phyloP scores from a whole-genome alignment of 23 tunicate genomes.

The Styela plicata region DNA sequence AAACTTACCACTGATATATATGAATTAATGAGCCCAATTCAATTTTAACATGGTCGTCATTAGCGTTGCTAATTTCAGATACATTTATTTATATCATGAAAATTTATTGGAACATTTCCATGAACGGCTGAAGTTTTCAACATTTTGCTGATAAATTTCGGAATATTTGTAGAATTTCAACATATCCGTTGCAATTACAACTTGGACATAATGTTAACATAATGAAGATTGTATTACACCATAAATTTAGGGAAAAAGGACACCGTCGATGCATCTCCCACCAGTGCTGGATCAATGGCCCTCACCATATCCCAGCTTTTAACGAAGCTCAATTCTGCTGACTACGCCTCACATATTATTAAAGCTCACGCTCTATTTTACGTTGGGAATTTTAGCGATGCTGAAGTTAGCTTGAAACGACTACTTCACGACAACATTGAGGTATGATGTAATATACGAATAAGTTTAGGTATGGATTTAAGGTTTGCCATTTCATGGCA shows the following conservation, averaged over 20 bases:
- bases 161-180: not conserved
- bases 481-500: too few species aligned
- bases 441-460: too few species aligned
- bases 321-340: constrained; percentile 63
- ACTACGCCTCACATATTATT: constrained; percentile 68
- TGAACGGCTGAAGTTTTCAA: too few species aligned
- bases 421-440: constrained; percentile 48
- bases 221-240: too few species aligned
- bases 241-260: not conserved
- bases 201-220: not conserved
- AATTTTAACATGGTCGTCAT: too few species aligned
- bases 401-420: constrained; percentile 66
- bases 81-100: too few species aligned
- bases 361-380: constrained; percentile 80
- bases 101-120: too few species aligned
- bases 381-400: constrained; percentile 64
- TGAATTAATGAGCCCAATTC: too few species aligned
- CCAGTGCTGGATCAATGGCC: constrained; percentile 33
- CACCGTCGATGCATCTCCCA: not conserved
- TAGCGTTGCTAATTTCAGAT: too few species aligned
- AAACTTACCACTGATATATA: too few species aligned
- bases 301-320: constrained; percentile 64
- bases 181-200: not conserved
- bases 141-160: too few species aligned
- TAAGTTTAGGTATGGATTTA: too few species aligned